Base-by-base conservation (phyloP, 1,140 invertebrate species). In the Amphibalanus amphitrite region DNA sequence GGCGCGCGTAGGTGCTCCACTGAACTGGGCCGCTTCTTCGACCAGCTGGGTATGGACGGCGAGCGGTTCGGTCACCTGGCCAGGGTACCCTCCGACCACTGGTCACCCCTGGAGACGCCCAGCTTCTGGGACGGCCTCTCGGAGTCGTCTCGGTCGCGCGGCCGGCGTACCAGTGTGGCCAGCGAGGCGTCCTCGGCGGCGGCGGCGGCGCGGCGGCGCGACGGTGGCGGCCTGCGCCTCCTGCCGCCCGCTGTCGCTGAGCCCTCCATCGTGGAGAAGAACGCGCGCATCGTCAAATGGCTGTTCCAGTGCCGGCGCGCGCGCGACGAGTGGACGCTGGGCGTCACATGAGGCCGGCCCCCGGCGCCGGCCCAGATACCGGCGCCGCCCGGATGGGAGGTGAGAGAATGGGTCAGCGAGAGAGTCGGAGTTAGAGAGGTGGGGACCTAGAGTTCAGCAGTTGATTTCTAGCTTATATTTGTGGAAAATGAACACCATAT, bases 261-360 rank as follows among this genome's bases (percentile, higher is more conserved):
- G 29, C 92, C 91, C 0, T 95, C 92, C 67, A 93, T 95, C 74
- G 92, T 96, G 0, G 93, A 97, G 79, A 84, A 92, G 71, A 96
- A 97, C 82, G 94, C 94, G 0, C 84, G 93, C 67, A 94, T 97
- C 75, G 95, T 96, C 75, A 96, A 96, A 82, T 96, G 93, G 93
- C 86, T 96, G 76, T 95, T 92, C 80, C 94, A 82, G 77, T 82
- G 81, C 74, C 76, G 80, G 29, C 81, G 80, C 74, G 78, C 79
- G 28, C 75, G 77, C 69, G 76, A 71, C 40, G 90, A 92, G 76
- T 90, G 90, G 0, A 86, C 92, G 72, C 90, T 92, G 77, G 89
- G 92, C 86, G 91, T 90, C 17, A 79, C 92, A 28, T 88, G 91
- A 73, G 90, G 93, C 73, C 84, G 90, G 74, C 87, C 89, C 76